These are phyloP conservation scores for Augochlora pura DNA, from an alignment of 1,140 invertebrate genomes.

Conservation along the genomic window DNA sequence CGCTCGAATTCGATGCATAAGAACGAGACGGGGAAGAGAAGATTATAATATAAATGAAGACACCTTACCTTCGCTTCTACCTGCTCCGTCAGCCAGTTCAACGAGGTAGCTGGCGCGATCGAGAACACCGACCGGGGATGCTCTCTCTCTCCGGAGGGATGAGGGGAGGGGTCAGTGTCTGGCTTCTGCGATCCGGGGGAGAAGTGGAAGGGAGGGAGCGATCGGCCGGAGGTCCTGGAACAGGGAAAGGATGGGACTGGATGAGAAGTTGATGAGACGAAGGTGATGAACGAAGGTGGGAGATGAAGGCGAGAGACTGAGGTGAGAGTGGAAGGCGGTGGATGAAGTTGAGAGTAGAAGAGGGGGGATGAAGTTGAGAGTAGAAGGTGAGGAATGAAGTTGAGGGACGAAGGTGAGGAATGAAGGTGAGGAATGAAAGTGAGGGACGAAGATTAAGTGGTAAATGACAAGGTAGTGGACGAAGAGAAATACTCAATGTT, in stretches of 20 bases:
- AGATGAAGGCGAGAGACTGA: too few species aligned
- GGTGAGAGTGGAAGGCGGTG: too few species aligned
- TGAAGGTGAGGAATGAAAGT: too few species aligned
- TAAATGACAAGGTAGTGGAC: too few species aligned
- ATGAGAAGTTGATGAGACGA: too few species aligned
- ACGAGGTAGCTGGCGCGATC: constrained; percentile 12
- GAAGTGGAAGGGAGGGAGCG: background rate
- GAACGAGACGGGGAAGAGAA: constrained; percentile 55
- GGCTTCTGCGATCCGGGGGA: background rate
- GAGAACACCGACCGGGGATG: background rate
- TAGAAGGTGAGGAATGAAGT: too few species aligned
- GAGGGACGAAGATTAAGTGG: too few species aligned
- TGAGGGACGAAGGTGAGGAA: too few species aligned
- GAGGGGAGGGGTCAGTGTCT: background rate
- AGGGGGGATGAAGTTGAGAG: too few species aligned
- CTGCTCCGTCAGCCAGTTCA: constrained; percentile 51
- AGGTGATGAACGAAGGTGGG: too few species aligned
- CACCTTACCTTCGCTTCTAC: constrained; percentile 58
- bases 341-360: too few species aligned
- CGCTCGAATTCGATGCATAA: constrained; percentile 57
- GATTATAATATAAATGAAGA: constrained; percentile 71
- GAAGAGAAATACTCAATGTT: too few species aligned
- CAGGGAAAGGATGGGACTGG: background rate
- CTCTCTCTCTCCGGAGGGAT: background rate
- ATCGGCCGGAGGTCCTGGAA: background rate